Evolutionary conservation across 1,140 invertebrate species (phyloP), one percentile per base, ranked within the genome.

Genomic region (Pogonognathellus flavescens): DNA sequence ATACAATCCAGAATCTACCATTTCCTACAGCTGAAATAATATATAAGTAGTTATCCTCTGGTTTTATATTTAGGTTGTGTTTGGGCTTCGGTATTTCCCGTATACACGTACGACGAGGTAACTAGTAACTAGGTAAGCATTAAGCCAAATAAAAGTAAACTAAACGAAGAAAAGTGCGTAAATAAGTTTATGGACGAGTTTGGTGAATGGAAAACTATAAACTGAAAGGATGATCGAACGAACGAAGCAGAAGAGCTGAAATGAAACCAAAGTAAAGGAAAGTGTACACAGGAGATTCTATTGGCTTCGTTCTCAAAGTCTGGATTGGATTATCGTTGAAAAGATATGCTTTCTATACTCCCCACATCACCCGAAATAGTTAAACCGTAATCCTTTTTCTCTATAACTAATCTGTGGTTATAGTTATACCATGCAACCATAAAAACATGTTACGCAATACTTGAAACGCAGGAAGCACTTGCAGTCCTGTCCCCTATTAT

Each of bases 111-210:
- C 2, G 31, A 41, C 31, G 6, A 41, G 31, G 6, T 41, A 41
- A 41, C 31, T 41, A 41, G 6, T 41, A 41, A 41, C 31, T 41
- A 41, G 1, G 31, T 41, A 41, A 41, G 31, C 31, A 41, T 41
- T 41, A 41, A 41, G 31, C 31, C 31, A 41, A 41, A 76, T 31
- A 18, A 76, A 76, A 50, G 25, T 49, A 50, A 76, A 50, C 31
- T 76, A 76, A 76, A 49, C 31, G 31, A 31, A 50, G 70, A 76
- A 76, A 76, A 76, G 70, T 76, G 70, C 70, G 70, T 76, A 76
- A 76, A 76, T 76, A 76, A 76, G 70, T 76, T 76, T 76, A 76
- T 76, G 13, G 70, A 50, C n/a, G 70, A 50, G 70, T 76, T 76
- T 50, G 31, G 16, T 76, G 70, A 76, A 76, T 76, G n/a, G 70